Evolutionary conservation across 2,113 vertebrate genomes (phyloP).

Genomic region (Vulpes vulpes): DNA sequence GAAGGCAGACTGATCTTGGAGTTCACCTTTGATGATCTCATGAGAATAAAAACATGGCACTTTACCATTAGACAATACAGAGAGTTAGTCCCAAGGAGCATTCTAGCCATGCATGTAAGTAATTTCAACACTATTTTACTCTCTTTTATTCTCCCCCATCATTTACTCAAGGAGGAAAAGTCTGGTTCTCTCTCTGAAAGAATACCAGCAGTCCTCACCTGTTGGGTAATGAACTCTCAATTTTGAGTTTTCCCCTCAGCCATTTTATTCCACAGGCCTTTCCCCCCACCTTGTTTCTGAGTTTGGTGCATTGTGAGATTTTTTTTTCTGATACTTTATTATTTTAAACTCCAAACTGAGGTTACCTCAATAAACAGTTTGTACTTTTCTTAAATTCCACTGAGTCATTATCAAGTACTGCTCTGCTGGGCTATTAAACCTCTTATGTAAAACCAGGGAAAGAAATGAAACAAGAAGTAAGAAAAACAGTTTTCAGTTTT

Average conservation of each 20-base stretch:
- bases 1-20: slow-evolving; percentile 99
- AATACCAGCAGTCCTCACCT: slow-evolving; percentile 64
- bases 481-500: slow-evolving; percentile 43
- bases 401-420: slow-evolving; percentile 22
- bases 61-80: slow-evolving; percentile 99
- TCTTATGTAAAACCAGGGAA: background rate
- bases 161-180: slow-evolving; percentile 69
- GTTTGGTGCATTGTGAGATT: background rate
- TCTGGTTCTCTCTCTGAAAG: slow-evolving; percentile 62
- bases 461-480: slow-evolving; percentile 38
- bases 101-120: slow-evolving; percentile 99
- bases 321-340: slow-evolving; percentile 69
- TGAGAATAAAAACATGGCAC: slow-evolving; percentile 99
- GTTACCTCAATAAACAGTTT: slow-evolving; percentile 55
- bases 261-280: slow-evolving; percentile 52
- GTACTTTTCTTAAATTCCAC: slow-evolving; percentile 71
- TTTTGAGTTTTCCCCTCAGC: slow-evolving; percentile 77
- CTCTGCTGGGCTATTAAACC: slow-evolving; percentile 20
- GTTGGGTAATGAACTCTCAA: slow-evolving; percentile 77
- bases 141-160: background rate
- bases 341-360: slow-evolving; percentile 67
- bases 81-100: slow-evolving; percentile 98
- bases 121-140: slow-evolving; percentile 42
- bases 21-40: slow-evolving; percentile 99
- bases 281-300: slow-evolving; percentile 46